These are phyloP conservation scores for Notarius lentiginosus DNA, from an alignment of 2,113 vertebrate species.

Conservation along the genomic window DNA sequence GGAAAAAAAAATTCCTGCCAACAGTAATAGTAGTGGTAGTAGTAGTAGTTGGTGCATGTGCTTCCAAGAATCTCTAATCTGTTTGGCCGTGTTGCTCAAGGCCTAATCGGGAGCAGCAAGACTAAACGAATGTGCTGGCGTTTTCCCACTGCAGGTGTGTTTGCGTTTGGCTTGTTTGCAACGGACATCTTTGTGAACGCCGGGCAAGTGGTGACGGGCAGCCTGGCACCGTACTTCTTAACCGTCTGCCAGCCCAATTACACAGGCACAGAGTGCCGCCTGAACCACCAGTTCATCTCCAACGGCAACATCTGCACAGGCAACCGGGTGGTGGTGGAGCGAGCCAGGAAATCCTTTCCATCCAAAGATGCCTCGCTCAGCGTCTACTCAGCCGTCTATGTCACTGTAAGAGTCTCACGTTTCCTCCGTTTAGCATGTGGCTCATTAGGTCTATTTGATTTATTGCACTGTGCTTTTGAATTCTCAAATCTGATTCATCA, in stretches of 20 bases:
- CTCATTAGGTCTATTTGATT: not conserved
- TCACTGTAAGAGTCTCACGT: conserved; percentile 81
- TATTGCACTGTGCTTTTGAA: not conserved
- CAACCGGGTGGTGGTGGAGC: conserved; percentile 82
- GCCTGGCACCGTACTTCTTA: conserved; percentile 93
- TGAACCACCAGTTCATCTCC: conserved; percentile 86
- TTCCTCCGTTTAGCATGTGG: not conserved
- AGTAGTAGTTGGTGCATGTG: not conserved
- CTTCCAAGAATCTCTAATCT: conserved; percentile 37
- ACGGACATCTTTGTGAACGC: conserved; percentile 99
- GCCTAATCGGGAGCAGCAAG: conserved; percentile 15
- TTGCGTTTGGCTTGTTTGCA: conserved; percentile 96
- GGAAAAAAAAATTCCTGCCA: not conserved
- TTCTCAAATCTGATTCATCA: not conserved
- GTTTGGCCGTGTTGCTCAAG: not conserved
- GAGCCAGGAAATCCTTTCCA: conserved; percentile 91
- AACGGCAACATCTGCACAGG: conserved; percentile 93
- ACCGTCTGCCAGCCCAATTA: conserved; percentile 97
- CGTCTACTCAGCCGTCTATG: conserved; percentile 94
- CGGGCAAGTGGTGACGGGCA: conserved; percentile 94
- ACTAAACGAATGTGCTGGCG: not conserved
- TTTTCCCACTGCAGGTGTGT: conserved; percentile 80
- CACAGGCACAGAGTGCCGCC: conserved; percentile 85
- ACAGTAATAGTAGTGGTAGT: not conserved
- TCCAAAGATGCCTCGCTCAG: conserved; percentile 97